These are phyloP conservation scores for Acrossocheilus wenchowensis DNA, from an alignment of 2,797 vertebrate genomes.

Conservation along the genomic window DNA sequence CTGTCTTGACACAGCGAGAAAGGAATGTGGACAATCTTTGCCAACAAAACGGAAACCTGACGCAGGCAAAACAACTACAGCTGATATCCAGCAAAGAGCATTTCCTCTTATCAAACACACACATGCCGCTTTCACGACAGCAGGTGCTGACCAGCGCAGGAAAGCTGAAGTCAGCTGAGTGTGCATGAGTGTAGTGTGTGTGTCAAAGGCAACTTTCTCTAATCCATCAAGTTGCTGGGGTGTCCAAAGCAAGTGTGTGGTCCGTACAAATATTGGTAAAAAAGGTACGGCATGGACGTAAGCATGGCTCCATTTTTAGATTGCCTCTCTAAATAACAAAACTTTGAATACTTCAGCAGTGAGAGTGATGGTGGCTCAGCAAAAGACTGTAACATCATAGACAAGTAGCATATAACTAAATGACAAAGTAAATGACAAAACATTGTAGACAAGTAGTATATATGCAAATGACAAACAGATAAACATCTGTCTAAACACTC, in stretches of 20 bases:
- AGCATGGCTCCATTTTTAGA: constrained; percentile 10
- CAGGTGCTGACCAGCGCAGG: constrained; percentile 26
- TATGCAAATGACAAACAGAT: not conserved
- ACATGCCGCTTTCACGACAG: constrained; percentile 1
- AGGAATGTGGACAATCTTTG: constrained; percentile 33
- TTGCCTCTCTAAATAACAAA: not conserved
- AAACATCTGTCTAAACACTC: not conserved
- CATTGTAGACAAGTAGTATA: not conserved
- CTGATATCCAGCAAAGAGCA: constrained; percentile 47
- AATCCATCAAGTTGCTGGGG: not conserved
- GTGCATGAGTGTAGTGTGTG: constrained; percentile 14
- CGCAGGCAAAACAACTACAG: constrained; percentile 37
- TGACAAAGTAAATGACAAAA: not conserved
- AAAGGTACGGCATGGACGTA: not conserved
- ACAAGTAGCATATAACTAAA: not conserved
- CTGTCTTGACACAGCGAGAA: constrained; percentile 1
- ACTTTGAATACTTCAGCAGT: not conserved
- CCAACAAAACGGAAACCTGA: constrained; percentile 30
- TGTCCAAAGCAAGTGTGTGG: constrained; percentile 8
- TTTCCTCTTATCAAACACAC: constrained; percentile 38
- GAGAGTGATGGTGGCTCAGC: not conserved
- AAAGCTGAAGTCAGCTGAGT: constrained; percentile 11
- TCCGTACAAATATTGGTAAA: not conserved
- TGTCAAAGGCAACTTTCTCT: constrained; percentile 25
- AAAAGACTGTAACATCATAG: not conserved